Percentiles rank a stretch among this genome's conserved stretches.
Evolutionary conservation across 2,113 vertebrate species (phyloP).

Genomic region (Eclectus roratus): DNA sequence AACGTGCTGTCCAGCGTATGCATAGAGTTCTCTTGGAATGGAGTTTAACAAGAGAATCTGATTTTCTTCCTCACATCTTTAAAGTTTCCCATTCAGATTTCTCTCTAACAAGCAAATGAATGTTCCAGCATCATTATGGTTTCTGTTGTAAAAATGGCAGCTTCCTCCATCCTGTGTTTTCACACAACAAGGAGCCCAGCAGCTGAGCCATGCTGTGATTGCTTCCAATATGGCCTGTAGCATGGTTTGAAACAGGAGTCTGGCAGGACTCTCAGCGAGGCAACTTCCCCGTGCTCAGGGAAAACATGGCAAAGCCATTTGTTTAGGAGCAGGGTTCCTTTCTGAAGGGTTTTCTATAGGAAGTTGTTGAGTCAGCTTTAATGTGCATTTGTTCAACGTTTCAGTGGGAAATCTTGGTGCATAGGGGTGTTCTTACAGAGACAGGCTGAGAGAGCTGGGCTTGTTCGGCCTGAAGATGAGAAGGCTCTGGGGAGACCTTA

Average conservation of each 20-base stretch:
- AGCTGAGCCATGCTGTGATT: not conserved
- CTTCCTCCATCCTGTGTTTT: not conserved
- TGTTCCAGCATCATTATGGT: constrained; percentile 40
- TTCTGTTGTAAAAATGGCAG: not conserved
- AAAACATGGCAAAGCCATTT: fast-evolving
- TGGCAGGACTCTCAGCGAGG: not conserved
- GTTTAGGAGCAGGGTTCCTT: not conserved
- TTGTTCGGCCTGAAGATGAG: not conserved
- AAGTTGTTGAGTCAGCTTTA: not conserved
- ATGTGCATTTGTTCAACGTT: fast-evolving
- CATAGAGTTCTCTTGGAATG: not conserved
- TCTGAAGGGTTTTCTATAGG: fast-evolving
- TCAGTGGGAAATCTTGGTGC: not conserved
- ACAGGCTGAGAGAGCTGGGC: not conserved
- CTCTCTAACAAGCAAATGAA: constrained; percentile 61
- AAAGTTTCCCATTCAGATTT: constrained; percentile 60
- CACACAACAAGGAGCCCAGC: not conserved
- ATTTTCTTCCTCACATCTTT: constrained; percentile 51
- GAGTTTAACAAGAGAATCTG: constrained; percentile 55
- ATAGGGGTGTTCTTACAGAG: not conserved
- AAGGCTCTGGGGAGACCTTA: not conserved
- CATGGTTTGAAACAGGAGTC: not conserved
- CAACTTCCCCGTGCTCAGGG: not conserved
- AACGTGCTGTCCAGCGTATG: constrained; percentile 5
- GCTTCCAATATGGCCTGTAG: not conserved